These are phyloP conservation scores for Psittacula echo DNA, from an alignment of 2,797 vertebrate species.

Conservation along the genomic window DNA sequence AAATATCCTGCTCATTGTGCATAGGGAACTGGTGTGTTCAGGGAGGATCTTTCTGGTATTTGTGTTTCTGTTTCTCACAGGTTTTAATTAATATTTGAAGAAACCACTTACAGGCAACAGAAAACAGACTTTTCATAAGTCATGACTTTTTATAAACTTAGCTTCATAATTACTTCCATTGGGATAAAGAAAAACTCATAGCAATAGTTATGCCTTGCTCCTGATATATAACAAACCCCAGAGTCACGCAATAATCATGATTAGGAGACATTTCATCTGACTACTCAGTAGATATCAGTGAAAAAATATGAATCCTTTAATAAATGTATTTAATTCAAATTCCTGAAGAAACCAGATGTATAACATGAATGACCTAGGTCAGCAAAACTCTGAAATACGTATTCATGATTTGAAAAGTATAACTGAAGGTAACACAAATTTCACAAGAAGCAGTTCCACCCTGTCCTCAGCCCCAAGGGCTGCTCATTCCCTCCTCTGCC, in stretches of 20 bases:
- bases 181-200: neutral
- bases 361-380: neutral
- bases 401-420: neutral
- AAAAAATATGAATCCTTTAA: slow-evolving; percentile 5
- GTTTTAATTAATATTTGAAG: neutral
- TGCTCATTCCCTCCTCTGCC: neutral
- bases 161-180: neutral
- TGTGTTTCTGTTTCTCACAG: neutral
- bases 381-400: neutral
- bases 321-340: neutral
- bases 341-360: neutral
- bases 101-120: neutral
- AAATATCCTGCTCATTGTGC: neutral
- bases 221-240: neutral
- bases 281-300: neutral
- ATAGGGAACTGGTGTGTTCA: neutral
- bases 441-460: neutral
- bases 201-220: neutral
- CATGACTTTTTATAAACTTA: neutral
- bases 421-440: neutral
- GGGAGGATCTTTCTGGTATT: neutral
- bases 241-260: neutral
- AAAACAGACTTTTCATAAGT: neutral
- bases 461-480: neutral
- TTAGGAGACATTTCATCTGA: neutral